phyloP scores from a whole-genome alignment of 2,797 vertebrate genomes.

The Crenichthys baileyi region DNA sequence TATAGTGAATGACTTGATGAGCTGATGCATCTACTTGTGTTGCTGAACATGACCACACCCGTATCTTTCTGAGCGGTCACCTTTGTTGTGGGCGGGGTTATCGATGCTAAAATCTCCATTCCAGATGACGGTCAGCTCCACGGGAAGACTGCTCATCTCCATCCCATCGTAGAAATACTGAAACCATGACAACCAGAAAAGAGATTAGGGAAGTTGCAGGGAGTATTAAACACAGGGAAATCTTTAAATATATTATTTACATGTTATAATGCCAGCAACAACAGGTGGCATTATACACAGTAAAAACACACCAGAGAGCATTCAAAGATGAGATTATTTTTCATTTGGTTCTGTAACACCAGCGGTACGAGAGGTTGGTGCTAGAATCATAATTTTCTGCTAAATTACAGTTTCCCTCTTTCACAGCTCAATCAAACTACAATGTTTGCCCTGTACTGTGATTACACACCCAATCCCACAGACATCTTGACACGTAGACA shows the following conservation, averaged over 20 bases:
- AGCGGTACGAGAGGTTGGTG: slow-evolving; percentile 43
- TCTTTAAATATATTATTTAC: slow-evolving; percentile 56
- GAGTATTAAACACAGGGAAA: slow-evolving; percentile 22
- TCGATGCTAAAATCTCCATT: slow-evolving; percentile 99
- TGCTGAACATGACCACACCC: neutral
- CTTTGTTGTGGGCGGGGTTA: slow-evolving; percentile 97
- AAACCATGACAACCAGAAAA: slow-evolving; percentile 70
- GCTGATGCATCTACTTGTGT: neutral
- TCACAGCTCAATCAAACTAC: slow-evolving; percentile 68
- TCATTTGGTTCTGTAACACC: slow-evolving; percentile 47
- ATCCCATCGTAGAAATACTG: slow-evolving; percentile 97
- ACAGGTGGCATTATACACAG: slow-evolving; percentile 53
- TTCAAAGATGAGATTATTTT: slow-evolving; percentile 46
- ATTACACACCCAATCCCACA: slow-evolving; percentile 58
- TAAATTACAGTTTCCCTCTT: slow-evolving; percentile 69
- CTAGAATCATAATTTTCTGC: slow-evolving; percentile 66
- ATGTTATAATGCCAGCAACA: slow-evolving; percentile 38
- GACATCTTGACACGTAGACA: slow-evolving; percentile 42
- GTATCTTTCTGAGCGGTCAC: slow-evolving; percentile 70
- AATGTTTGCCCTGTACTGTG: slow-evolving; percentile 71
- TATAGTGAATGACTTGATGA: neutral
- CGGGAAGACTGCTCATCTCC: slow-evolving; percentile 96
- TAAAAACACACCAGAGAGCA: slow-evolving; percentile 66
- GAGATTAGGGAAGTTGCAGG: slow-evolving; percentile 37
- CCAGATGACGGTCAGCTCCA: slow-evolving; percentile 97